Conservation (phyloP, 2,888 invertebrate genomes). For the Cosmopolites sordidus region DNA sequence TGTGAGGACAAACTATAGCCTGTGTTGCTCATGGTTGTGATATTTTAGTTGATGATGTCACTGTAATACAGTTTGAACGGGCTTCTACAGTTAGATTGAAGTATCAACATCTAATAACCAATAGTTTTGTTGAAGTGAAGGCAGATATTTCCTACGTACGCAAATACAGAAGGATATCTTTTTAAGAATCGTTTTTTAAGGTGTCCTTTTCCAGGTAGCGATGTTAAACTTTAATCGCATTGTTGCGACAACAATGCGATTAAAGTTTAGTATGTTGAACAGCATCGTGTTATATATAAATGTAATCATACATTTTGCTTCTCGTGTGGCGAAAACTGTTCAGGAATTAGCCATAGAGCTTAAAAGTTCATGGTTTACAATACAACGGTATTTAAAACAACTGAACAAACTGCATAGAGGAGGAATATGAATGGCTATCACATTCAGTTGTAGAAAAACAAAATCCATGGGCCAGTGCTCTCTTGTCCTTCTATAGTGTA, state of each 20-base stretch:
- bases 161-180: no score
- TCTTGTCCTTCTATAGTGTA: no score
- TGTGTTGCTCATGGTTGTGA: slow-evolving; percentile 97
- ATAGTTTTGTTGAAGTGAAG: slow-evolving; percentile 93
- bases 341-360: no score
- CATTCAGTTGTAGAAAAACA: no score
- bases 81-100: slow-evolving; percentile 85
- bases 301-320: slow-evolving; percentile 95
- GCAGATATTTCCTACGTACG: not conserved
- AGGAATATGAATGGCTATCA: no score
- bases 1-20: slow-evolving; percentile 92
- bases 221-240: no score
- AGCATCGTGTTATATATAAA: slow-evolving; percentile 87
- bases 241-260: slow-evolving; percentile 92
- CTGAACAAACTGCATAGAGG: no score
- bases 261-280: slow-evolving; percentile 86
- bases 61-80: slow-evolving; percentile 86
- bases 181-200: slow-evolving; percentile 87
- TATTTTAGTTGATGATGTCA: slow-evolving; percentile 95
- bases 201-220: slow-evolving; percentile 99
- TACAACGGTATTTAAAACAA: no score
- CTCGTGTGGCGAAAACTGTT: slow-evolving; percentile 92
- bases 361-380: no score
- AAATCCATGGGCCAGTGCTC: no score
- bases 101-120: slow-evolving; percentile 96